Percentiles rank a stretch among this genome's conserved stretches.
phyloP scores from a whole-genome alignment of 1,140 invertebrate genomes.

The Bombus terrestris region DNA sequence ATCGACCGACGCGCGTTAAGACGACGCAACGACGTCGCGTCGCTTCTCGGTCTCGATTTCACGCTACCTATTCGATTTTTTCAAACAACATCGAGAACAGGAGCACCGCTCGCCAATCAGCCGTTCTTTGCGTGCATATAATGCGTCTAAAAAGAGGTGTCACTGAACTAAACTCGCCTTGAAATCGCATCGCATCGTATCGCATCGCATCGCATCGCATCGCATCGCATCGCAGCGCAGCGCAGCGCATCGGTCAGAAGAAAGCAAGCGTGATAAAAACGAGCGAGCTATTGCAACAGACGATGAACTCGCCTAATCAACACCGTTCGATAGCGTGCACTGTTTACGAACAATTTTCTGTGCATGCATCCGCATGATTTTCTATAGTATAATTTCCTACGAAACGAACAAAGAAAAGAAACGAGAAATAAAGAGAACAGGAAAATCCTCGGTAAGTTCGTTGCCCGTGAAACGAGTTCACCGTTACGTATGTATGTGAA shows the following conservation, averaged over 20 bases:
- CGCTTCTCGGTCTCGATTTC: not conserved
- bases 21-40: not conserved
- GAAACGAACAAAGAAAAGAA: not conserved
- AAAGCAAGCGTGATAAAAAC: conserved; percentile 62
- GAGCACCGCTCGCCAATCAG: conserved; percentile 6
- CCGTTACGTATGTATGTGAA: not conserved
- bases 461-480: conserved; percentile 10
- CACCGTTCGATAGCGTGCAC: not conserved
- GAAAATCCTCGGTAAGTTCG: not conserved
- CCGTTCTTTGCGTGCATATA: conserved; percentile 50
- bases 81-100: conserved; percentile 24
- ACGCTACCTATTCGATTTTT: conserved; percentile 21
- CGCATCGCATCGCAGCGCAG: not conserved
- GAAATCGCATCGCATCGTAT: conserved; percentile 29
- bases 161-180: conserved; percentile 62
- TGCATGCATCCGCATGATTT: not conserved
- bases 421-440: no score
- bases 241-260: conserved; percentile 21
- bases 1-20: not conserved
- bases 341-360: conserved; percentile 13
- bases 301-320: conserved; percentile 47
- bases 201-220: not conserved
- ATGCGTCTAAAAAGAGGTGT: conserved; percentile 51
- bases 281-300: conserved; percentile 35
- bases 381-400: not conserved